Conservation (phyloP, 2,113 vertebrate species). For the Heteronetta atricapilla region DNA sequence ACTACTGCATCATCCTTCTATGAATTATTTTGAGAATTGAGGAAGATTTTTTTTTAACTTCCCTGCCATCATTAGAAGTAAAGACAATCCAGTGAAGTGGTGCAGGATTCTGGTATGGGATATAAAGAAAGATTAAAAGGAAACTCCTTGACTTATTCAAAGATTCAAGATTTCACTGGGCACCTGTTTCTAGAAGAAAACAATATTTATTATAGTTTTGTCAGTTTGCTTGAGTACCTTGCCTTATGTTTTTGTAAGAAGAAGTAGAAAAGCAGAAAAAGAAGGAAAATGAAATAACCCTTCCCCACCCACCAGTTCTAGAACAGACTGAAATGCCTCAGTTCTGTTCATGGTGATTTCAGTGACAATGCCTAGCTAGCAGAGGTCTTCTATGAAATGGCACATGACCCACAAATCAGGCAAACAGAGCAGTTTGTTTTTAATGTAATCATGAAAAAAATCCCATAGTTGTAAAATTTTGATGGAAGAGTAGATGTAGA, state of each 20-base stretch:
- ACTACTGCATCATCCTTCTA: background rate
- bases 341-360: background rate
- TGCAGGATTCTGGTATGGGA: background rate
- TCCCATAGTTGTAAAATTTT: background rate
- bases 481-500: background rate
- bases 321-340: background rate
- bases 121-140: background rate
- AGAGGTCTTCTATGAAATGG: background rate
- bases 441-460: background rate
- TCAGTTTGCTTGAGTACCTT: background rate
- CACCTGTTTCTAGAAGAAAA: background rate
- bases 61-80: background rate
- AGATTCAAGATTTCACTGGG: background rate
- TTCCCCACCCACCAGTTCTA: background rate
- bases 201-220: background rate
- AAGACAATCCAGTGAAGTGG: background rate
- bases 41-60: background rate
- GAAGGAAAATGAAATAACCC: background rate
- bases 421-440: background rate
- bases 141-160: background rate
- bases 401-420: background rate
- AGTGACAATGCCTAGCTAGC: background rate
- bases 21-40: background rate
- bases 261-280: background rate
- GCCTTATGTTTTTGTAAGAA: background rate